Evolutionary conservation across 1,140 invertebrate genomes (phyloP).

Genomic region (Atta colombica): DNA sequence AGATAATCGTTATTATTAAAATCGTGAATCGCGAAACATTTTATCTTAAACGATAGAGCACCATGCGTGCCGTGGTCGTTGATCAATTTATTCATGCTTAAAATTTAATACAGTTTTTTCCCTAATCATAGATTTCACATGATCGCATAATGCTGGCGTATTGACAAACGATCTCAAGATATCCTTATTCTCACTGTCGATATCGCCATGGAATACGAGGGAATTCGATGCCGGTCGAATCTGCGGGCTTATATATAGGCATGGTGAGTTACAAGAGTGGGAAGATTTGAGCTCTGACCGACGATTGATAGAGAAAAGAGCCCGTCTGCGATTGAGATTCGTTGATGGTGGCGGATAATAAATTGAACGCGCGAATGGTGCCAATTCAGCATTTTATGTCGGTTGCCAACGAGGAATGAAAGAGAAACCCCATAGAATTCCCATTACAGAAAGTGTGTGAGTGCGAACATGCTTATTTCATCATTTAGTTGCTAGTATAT

Average conservation of each 20-base stretch:
- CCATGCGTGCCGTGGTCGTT: conserved; percentile 15
- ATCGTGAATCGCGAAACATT: not conserved
- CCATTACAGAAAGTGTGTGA: conserved; percentile 14
- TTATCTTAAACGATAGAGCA: not conserved
- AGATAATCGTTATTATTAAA: not conserved
- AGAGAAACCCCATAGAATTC: conserved; percentile 43
- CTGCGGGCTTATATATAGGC: conserved; percentile 11
- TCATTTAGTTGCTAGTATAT: not conserved
- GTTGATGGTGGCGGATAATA: conserved; percentile 55
- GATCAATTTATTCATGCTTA: conserved; percentile 45
- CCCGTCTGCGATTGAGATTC: conserved; percentile 29
- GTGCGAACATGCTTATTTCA: conserved; percentile 40
- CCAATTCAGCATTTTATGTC: conserved; percentile 67
- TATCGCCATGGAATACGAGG: conserved; percentile 43
- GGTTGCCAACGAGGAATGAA: conserved; percentile 46
- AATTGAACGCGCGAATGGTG: conserved; percentile 63
- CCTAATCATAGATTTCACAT: conserved; percentile 18
- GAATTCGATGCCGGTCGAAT: conserved; percentile 31
- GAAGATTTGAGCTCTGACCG: conserved; percentile 19
- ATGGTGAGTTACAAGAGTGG: not conserved
- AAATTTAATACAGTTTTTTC: conserved; percentile 55
- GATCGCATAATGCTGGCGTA: conserved; percentile 47
- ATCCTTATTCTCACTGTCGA: conserved; percentile 36
- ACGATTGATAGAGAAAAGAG: conserved; percentile 61
- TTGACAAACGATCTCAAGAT: conserved; percentile 56